A percentile compares a stretch with the other conserved stretches of the same genome.
Conservation (phyloP, 2,113 vertebrate species). For the Acanthisitta chloris region DNA sequence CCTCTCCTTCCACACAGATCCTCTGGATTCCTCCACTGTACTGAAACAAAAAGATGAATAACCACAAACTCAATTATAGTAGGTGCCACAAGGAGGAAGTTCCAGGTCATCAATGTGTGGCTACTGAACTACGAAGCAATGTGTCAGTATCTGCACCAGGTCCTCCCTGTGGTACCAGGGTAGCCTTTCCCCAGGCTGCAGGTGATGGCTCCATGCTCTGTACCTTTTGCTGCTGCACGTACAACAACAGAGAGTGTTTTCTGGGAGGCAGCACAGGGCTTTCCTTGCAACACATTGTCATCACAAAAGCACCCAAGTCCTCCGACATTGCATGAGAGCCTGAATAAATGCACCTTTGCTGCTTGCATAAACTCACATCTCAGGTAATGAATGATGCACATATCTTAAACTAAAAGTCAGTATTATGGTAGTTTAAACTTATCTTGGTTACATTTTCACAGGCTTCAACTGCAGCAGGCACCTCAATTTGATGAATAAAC, state of each 20-base stretch:
- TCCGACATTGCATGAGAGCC: rapidly evolving
- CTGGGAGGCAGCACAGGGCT: not conserved
- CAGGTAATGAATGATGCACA: not conserved
- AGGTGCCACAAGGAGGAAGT: not conserved
- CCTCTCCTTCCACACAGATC: not conserved
- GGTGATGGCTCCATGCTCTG: not conserved
- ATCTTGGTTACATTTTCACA: not conserved
- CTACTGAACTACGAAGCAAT: not conserved
- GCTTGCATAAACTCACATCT: not conserved
- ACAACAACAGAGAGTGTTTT: rapidly evolving
- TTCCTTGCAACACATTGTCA: not conserved
- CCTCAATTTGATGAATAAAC: not conserved
- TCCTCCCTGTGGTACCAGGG: not conserved
- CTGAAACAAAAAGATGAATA: not conserved
- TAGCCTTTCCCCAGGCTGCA: rapidly evolving
- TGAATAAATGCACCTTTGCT: not conserved
- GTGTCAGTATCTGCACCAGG: not conserved
- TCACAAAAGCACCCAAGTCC: not conserved
- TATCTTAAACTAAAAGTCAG: not conserved
- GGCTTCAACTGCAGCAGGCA: not conserved
- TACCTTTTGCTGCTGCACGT: not conserved
- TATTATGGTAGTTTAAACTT: not conserved
- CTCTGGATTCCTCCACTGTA: not conserved
- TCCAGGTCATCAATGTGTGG: rapidly evolving
- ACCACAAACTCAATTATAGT: not conserved